Base-by-base conservation (phyloP, 1,140 invertebrate genomes). In the Oedothorax gibbosus region DNA sequence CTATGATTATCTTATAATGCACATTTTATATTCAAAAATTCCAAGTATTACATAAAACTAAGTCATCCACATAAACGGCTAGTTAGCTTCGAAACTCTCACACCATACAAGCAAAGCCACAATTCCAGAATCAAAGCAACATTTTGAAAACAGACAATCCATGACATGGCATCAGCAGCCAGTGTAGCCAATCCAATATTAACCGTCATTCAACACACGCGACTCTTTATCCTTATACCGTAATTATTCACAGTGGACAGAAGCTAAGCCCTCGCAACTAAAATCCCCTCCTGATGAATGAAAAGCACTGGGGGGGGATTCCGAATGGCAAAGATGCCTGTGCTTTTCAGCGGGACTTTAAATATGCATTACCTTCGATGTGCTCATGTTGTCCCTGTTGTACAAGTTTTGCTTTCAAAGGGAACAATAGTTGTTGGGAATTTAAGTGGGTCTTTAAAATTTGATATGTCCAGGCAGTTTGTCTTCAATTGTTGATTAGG, bases 401-500 rank as follows among this genome's bases (percentile, higher is more conserved):
- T 84, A 60, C 81, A 84, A 84, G 81, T 84, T 84, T 84, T 68
- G 71, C 50, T 84, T 75, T 76, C 71, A 84, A 76, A 84, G 81
- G 81, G 81, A 84, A 76, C 81, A 84, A 75, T 68, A 84, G 81
- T 84, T 76, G 51, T 60, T 71, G 81, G 62, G 62, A 68, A 62
- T 76, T 84, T 73, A 84, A 72, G 71, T 72, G 81, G 81, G 71
- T 53, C 81, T 84, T 84, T 66, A 84, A 84, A 84, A 75, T 84
- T 84, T 84, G 81, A 84, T 84, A 75, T 54, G 35, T 35, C 60
- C 69, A 50, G 35, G 56, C 51, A 54, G 69, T 73, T 82, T 84
- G 71, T 75, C 81, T 84, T 84, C 64, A 84, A 84, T 84, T 84
- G 81, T 84, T 75, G 81, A 84, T 84, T 84, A 84, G 71, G 51